Evolutionary conservation across 1,140 invertebrate species (phyloP).

Genomic region (Drosophila nigrodunni): DNA sequence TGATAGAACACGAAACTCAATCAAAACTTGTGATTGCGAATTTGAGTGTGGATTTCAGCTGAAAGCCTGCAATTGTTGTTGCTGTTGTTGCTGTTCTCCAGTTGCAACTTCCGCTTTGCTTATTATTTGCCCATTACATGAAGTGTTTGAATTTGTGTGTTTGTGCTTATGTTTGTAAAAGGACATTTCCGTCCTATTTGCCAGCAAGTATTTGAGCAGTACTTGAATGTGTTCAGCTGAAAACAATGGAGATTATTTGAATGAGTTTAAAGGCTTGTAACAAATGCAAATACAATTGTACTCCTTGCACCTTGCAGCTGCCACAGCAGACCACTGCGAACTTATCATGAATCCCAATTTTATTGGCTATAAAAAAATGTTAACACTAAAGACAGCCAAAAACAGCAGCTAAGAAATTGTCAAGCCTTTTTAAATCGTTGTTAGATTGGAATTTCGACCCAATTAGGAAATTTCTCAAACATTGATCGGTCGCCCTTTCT

Average conservation of each 20-base stretch:
- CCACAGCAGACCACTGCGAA: conserved; percentile 11
- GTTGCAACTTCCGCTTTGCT: conserved; percentile 39
- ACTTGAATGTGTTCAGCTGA: conserved; percentile 38
- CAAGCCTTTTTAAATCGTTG: conserved; percentile 64
- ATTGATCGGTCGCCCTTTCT: conserved; percentile 52
- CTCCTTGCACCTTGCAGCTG: conserved; percentile 35
- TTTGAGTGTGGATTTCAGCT: neutral
- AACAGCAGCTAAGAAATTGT: conserved; percentile 43
- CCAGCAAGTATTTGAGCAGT: conserved; percentile 47
- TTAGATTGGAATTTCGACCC: conserved; percentile 80
- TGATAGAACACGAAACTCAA: conserved; percentile 42
- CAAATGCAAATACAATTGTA: conserved; percentile 19
- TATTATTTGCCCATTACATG: conserved; percentile 66
- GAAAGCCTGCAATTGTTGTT: conserved; percentile 4
- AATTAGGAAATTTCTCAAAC: conserved; percentile 76
- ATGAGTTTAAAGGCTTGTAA: conserved; percentile 31
- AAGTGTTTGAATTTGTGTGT: conserved; percentile 25
- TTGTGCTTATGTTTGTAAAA: conserved; percentile 24
- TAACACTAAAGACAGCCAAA: conserved; percentile 23
- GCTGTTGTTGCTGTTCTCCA: conserved; percentile 5
- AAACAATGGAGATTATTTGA: conserved; percentile 11
- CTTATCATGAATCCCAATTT: conserved; percentile 42
- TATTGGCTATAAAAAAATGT: conserved; percentile 34
- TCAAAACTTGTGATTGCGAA: conserved; percentile 2
- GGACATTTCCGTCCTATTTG: conserved; percentile 48